A percentile compares a stretch with the other conserved stretches of the same genome.
These are phyloP conservation scores for Chromobotia macracanthus DNA, from an alignment of 2,797 vertebrate species.

Conservation along the genomic window DNA sequence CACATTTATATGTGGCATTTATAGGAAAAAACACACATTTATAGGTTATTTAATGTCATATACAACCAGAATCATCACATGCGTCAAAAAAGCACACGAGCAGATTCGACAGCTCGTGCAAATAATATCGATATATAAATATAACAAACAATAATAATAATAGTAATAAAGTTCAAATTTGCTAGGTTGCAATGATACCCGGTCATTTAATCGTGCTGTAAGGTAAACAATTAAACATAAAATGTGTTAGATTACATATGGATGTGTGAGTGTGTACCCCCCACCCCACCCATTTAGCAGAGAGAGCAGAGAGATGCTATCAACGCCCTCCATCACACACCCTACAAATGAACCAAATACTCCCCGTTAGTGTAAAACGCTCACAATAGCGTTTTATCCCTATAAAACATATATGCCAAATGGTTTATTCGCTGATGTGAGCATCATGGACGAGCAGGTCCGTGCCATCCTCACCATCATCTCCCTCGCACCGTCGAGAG, in stretches of 20 bases:
- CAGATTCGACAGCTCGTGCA: background rate
- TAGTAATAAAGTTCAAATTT: background rate
- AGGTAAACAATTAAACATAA: constrained; percentile 32
- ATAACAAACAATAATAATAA: background rate
- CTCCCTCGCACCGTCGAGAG: constrained; percentile 64
- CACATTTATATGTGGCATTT: no score
- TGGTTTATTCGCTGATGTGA: constrained; percentile 8
- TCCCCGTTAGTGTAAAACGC: background rate
- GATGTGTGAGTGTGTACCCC: constrained; percentile 41
- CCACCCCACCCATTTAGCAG: constrained; percentile 76
- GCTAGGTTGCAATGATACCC: background rate
- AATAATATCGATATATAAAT: no score
- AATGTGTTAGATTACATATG: background rate
- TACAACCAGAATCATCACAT: constrained; percentile 14
- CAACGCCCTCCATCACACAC: constrained; percentile 56
- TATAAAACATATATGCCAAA: background rate
- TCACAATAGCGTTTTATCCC: constrained; percentile 34
- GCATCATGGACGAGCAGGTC: constrained; percentile 55
- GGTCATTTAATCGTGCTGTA: background rate
- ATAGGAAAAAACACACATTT: background rate
- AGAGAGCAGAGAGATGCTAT: constrained; percentile 67
- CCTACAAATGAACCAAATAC: constrained; percentile 4
- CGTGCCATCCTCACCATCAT: constrained; percentile 64
- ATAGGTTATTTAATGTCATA: background rate
- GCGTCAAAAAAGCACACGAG: constrained; percentile 43